phyloP scores from a whole-genome alignment of 2,797 vertebrate genomes.

The Clarias fuscus region DNA sequence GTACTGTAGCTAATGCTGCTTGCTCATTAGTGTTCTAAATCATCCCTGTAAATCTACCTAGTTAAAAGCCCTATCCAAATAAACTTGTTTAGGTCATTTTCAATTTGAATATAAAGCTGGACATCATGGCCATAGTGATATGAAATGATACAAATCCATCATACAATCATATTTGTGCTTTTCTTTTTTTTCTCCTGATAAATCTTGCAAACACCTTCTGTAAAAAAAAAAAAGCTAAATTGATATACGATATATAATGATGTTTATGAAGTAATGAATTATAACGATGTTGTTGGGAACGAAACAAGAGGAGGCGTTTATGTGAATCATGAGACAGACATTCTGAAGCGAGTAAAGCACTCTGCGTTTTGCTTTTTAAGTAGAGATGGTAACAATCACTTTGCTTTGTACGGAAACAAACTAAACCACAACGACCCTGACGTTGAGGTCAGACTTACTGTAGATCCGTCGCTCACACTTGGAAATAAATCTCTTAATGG shows the following conservation, averaged over 20 bases:
- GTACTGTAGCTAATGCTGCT: neutral
- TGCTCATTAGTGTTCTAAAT: neutral
- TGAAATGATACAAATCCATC: neutral
- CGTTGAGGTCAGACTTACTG: neutral
- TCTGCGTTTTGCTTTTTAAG: neutral
- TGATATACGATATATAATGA: constrained; percentile 59
- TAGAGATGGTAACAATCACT: neutral
- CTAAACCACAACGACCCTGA: neutral
- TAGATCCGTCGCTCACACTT: neutral
- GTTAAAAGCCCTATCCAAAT: neutral
- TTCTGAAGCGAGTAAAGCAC: neutral
- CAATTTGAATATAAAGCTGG: neutral
- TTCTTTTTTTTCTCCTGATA: constrained; percentile 50
- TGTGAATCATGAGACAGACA: neutral
- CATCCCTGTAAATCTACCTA: neutral
- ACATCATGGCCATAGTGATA: neutral
- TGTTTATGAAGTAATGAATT: constrained; percentile 43
- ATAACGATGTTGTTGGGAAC: neutral
- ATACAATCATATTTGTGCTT: neutral
- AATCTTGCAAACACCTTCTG: constrained; percentile 61
- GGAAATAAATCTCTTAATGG: neutral
- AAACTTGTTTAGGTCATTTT: neutral
- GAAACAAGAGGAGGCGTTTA: neutral
- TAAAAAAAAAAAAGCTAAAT: constrained; percentile 56
- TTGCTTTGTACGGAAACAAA: neutral